Conservation (phyloP, 2,113 vertebrate species). For the Cyprinodon brontotheroides region DNA sequence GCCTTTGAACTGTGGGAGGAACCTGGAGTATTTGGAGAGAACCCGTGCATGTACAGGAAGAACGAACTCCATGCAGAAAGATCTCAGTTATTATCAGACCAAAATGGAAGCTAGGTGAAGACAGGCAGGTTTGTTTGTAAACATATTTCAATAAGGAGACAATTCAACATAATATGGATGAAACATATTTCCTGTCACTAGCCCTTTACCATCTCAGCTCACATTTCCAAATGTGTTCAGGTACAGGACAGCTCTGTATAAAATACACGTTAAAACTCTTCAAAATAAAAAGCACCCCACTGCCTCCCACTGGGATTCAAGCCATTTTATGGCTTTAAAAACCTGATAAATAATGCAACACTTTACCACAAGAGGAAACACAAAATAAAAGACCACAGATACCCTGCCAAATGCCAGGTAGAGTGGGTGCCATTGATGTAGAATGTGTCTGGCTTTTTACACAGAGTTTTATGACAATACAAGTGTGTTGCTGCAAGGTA, state of each 20-base stretch:
- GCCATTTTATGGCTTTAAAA: constrained; percentile 86
- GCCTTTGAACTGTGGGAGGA: too few species aligned
- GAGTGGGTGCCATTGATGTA: constrained; percentile 24
- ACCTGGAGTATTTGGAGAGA: too few species aligned
- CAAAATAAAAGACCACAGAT: constrained; percentile 63
- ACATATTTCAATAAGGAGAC: neutral
- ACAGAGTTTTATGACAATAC: constrained; percentile 10
- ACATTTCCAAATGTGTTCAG: constrained; percentile 32
- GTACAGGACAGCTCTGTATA: constrained; percentile 47
- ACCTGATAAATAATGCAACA: constrained; percentile 82
- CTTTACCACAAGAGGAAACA: constrained; percentile 59
- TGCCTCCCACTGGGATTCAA: constrained; percentile 77
- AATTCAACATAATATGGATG: neutral
- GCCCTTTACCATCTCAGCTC: constrained; percentile 10
- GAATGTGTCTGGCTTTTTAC: constrained; percentile 17
- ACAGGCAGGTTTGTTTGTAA: too few species aligned
- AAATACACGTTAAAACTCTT: constrained; percentile 72
- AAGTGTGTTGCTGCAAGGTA: constrained; percentile 4
- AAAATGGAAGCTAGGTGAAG: constrained; percentile 7
- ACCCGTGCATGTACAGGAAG: too few species aligned
- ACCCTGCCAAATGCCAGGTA: constrained; percentile 36
- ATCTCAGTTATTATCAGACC: neutral
- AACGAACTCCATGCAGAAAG: too few species aligned
- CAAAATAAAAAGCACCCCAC: constrained; percentile 73
- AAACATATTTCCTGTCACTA: constrained; percentile 9